Conservation (phyloP, 2,113 vertebrate genomes). For the Atlantisia rogersi region DNA sequence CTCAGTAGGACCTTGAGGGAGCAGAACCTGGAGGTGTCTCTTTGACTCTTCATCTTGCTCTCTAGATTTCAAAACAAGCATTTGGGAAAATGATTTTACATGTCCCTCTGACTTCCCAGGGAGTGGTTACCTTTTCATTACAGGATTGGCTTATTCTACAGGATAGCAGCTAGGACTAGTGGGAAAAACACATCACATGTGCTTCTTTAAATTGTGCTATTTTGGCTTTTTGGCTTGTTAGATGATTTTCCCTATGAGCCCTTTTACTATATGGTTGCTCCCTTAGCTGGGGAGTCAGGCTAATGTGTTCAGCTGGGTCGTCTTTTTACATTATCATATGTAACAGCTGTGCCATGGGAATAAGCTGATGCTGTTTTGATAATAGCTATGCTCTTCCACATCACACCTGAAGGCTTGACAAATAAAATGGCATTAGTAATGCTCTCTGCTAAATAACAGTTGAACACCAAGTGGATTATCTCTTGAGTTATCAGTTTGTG, state of each 20-base stretch:
- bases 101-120: background rate
- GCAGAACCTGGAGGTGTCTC: background rate
- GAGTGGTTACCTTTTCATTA: background rate
- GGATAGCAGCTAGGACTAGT: background rate
- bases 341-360: background rate
- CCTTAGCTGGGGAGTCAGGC: background rate
- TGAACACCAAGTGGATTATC: background rate
- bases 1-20: background rate
- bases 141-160: background rate
- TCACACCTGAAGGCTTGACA: background rate
- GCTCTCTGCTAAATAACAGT: background rate
- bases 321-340: background rate
- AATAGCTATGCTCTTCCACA: background rate
- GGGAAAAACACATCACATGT: background rate
- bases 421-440: background rate
- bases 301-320: background rate
- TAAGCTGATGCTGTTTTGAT: background rate
- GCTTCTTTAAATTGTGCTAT: background rate
- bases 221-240: background rate
- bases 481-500: background rate
- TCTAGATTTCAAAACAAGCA: background rate
- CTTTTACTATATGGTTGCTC: background rate
- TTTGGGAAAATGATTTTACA: background rate
- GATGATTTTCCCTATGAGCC: background rate
- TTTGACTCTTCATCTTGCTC: background rate